Evolutionary conservation across 1,140 invertebrate genomes (phyloP).

Genomic region (Aphis gossypii): DNA sequence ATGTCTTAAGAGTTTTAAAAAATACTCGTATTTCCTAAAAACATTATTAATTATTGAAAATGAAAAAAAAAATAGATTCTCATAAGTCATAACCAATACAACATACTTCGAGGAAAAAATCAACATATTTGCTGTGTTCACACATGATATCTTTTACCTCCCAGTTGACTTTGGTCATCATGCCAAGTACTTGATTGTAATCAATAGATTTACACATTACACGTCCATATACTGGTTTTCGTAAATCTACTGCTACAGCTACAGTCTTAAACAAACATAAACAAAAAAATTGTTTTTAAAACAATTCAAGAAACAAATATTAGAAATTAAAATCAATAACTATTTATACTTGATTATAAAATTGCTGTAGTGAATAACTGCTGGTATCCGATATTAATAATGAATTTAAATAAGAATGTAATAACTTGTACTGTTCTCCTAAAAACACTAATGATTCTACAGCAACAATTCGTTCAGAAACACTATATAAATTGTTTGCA

Average conservation of each 20-base stretch:
- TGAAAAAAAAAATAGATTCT: conserved; percentile 9
- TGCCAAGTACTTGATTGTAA: conserved; percentile 76
- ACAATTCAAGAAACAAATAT: not conserved
- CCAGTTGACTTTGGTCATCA: conserved; percentile 95
- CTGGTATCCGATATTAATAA: conserved; percentile 71
- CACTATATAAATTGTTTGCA: conserved; percentile 78
- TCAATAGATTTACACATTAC: conserved; percentile 83
- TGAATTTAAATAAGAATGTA: conserved; percentile 83
- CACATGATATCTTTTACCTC: conserved; percentile 94
- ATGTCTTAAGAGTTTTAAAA: conserved; percentile 50
- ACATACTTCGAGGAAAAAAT: conserved; percentile 68
- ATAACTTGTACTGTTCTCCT: conserved; percentile 82
- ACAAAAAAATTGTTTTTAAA: not conserved
- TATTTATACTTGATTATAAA: conserved; percentile 66
- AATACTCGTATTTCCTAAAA: conserved; percentile 35
- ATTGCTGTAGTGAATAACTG: conserved; percentile 76
- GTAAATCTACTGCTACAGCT: conserved; percentile 74
- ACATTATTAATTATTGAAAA: not conserved
- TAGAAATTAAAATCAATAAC: not conserved
- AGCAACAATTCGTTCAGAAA: conserved; percentile 86
- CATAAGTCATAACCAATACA: not conserved
- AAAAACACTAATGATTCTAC: conserved; percentile 92
- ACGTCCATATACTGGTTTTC: conserved; percentile 84
- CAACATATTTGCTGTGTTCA: conserved; percentile 90
- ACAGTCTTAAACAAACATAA: conserved; percentile 70